A percentile compares a stretch with the other conserved stretches of the same genome.
phyloP scores from a whole-genome alignment of 2,888 invertebrate species.

The Drosophila monieri region DNA sequence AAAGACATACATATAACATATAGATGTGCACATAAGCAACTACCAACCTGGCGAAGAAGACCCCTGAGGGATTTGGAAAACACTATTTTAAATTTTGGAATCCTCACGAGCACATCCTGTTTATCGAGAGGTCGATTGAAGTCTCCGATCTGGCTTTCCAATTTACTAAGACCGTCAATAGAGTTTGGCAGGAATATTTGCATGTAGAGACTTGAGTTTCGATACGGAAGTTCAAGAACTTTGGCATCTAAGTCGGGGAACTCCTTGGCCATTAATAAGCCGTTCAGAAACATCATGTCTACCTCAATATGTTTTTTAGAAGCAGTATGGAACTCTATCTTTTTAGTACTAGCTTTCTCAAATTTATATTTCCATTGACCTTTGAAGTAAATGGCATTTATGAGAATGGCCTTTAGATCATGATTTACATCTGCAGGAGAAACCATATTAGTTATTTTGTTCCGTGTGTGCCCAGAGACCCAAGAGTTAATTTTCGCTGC shows the following conservation, averaged over 20 bases:
- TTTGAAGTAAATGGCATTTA: conserved; percentile 14
- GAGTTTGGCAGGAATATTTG: conserved; percentile 4
- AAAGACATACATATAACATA: no score
- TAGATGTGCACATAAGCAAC: no score
- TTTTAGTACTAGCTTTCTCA: neutral
- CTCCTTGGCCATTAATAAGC: neutral
- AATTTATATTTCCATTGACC: neutral
- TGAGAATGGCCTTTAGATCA: neutral
- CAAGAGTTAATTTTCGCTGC: neutral
- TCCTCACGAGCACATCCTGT: conserved; percentile 82
- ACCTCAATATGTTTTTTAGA: neutral
- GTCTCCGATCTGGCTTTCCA: conserved; percentile 6
- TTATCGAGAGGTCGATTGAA: fast-evolving
- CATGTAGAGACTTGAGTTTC: conserved; percentile 9
- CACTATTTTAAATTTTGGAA: conserved; percentile 89
- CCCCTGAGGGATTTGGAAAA: conserved; percentile 30
- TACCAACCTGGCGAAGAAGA: conserved; percentile 5
- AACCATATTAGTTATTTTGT: neutral
- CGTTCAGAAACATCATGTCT: neutral
- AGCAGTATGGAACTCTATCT: neutral
- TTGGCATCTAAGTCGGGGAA: neutral
- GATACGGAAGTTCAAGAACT: conserved; percentile 3
- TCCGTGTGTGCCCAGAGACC: neutral
- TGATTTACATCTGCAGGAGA: fast-evolving
- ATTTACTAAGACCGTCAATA: neutral